These are phyloP conservation scores for Subacronicta megacephala DNA, from an alignment of 2,888 invertebrate genomes.

Conservation along the genomic window DNA sequence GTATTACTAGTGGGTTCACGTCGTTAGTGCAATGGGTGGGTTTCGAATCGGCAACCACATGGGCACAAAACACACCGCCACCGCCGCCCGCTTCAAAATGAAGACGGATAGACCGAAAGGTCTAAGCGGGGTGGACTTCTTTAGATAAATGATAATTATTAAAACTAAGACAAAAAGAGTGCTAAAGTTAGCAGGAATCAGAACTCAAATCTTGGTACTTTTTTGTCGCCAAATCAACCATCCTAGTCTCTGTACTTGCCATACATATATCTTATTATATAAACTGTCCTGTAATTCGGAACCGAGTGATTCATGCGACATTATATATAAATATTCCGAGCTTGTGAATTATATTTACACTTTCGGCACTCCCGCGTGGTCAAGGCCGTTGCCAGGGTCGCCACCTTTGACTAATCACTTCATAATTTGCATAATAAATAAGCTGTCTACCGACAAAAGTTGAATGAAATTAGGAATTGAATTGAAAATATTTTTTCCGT, in stretches of 20 bases:
- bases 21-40: too few species aligned
- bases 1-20: too few species aligned
- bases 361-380: slow-evolving; percentile 40
- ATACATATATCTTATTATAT: slow-evolving; percentile 34
- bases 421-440: slow-evolving; percentile 16
- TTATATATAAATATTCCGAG: slow-evolving; percentile 39
- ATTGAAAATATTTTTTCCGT: not conserved
- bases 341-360: slow-evolving; percentile 44
- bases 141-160: too few species aligned
- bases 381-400: slow-evolving; percentile 41
- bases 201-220: too few species aligned
- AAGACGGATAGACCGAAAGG: too few species aligned
- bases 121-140: too few species aligned
- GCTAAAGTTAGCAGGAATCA: too few species aligned
- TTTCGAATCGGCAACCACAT: too few species aligned
- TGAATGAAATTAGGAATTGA: not conserved
- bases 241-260: slow-evolving; percentile 6
- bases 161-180: too few species aligned
- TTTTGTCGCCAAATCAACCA: not conserved
- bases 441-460: slow-evolving; percentile 16
- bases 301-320: slow-evolving; percentile 46
- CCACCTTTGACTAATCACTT: slow-evolving; percentile 25
- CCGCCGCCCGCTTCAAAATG: too few species aligned
- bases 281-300: slow-evolving; percentile 39
- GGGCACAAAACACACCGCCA: too few species aligned